Base-by-base conservation (phyloP, 2,113 vertebrate species). In the Pagrus major region DNA sequence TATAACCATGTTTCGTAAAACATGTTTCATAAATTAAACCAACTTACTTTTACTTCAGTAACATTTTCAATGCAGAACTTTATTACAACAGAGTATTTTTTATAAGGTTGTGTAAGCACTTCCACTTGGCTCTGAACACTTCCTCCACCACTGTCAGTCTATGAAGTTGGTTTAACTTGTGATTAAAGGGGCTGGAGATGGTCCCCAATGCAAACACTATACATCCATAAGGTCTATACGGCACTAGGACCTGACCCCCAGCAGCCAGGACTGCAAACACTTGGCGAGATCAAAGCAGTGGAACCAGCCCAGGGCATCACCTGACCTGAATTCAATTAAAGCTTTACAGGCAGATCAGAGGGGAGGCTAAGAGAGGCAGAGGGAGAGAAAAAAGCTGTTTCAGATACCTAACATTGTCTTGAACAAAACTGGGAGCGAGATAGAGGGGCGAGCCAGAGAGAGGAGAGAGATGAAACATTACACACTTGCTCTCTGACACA, bases 291-390 rank as follows among this genome's bases (percentile, higher is more conserved):
- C 92, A 94, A 93, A 94, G 91, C 76, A 64, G 77, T 55, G 88
- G 86, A 88, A 88, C 69, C 76, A 44, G 70, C 91, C 86, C 80
- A 61, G 77, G 78, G 86, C 84, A 82, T 93, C 92, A 94, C 91
- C 94, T 93, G 93, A 95, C 91, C 90, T 94, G 92, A 94, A 94
- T 94, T 94, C 88, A 92, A 93, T 94, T 93, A 93, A 92, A 91
- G 85, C 90, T 94, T 93, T 92, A 92, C 90, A 87, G 87, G 88
- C 72, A 84, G 89, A 93, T 92, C 89, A 94, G 81, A 91, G 80
- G 37, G 67, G 67, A 83, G 46, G 71, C 66, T 66, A 63, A 25
- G 66, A 9, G 63, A 33, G 70, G 63, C 25, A 60, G 27, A 20
- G 27, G 31, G 21, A n/a, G 6, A 54, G 25, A 42, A 65, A 52